Percentiles rank a stretch among this genome's conserved stretches.
Conservation (phyloP, 2,888 invertebrate species). For the Eulithis testata region DNA sequence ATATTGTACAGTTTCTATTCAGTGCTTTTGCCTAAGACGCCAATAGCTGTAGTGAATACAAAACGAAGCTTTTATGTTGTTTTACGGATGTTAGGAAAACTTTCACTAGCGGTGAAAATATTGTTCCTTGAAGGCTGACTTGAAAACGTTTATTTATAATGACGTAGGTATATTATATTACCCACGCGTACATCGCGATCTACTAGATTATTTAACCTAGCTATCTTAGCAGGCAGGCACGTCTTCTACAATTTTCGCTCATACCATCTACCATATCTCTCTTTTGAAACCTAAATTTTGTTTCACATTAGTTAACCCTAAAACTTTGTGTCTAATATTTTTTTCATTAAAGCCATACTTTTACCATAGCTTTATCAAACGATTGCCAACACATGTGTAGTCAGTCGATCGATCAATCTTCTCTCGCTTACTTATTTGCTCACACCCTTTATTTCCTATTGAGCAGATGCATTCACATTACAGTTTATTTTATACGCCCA, state of each 20-base stretch:
- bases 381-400: slow-evolving; percentile 33
- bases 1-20: slow-evolving; percentile 51
- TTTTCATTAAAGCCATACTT: background rate
- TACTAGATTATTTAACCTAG: too few species aligned
- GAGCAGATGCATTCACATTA: slow-evolving; percentile 30
- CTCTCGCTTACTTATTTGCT: slow-evolving; percentile 34
- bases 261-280: too few species aligned
- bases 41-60: slow-evolving; percentile 22
- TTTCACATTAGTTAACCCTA: too few species aligned
- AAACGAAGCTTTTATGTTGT: slow-evolving; percentile 32
- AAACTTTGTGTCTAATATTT: background rate
- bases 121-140: background rate
- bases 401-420: slow-evolving; percentile 38
- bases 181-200: too few species aligned
- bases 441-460: slow-evolving; percentile 38
- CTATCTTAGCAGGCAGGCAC: too few species aligned
- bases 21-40: slow-evolving; percentile 26
- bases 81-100: slow-evolving; percentile 34
- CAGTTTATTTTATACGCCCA: slow-evolving; percentile 26
- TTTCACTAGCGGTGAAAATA: slow-evolving; percentile 34
- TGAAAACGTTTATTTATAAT: background rate
- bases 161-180: too few species aligned
- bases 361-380: slow-evolving; percentile 3
- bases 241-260: too few species aligned
- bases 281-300: too few species aligned